Evolutionary conservation across 2,888 invertebrate species (phyloP).

Genomic region (Hirudinaria manillensis): DNA sequence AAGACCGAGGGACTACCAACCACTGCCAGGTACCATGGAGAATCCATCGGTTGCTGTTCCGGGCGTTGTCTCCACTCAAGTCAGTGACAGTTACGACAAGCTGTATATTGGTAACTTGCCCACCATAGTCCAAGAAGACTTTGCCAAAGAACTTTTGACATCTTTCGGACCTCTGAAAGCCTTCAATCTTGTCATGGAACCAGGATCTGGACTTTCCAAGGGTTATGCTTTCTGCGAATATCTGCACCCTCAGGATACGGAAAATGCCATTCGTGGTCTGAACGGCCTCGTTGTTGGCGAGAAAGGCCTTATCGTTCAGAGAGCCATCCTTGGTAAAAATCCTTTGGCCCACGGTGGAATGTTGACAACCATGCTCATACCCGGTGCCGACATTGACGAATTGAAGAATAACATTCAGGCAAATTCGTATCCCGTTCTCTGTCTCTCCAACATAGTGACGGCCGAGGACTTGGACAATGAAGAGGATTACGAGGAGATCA

Average conservation of each 20-base stretch:
- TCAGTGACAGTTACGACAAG: constrained; percentile 94
- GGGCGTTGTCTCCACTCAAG: constrained; percentile 81
- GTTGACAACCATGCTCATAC: constrained; percentile 87
- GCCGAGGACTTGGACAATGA: constrained; percentile 92
- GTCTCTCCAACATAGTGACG: constrained; percentile 92
- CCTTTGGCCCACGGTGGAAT: constrained; percentile 55
- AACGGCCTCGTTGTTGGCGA: constrained; percentile 99
- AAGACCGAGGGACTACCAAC: constrained; percentile 94
- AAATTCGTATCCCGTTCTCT: constrained; percentile 70
- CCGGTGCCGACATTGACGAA: constrained; percentile 71
- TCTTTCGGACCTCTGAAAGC: constrained; percentile 96
- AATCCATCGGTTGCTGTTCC: constrained; percentile 78
- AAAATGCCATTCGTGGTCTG: constrained; percentile 50
- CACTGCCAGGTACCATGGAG: constrained; percentile 89
- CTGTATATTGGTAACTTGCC: constrained; percentile 76
- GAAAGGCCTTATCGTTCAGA: constrained; percentile 92
- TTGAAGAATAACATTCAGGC: constrained; percentile 68
- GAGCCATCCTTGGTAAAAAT: constrained; percentile 90
- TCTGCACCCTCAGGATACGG: constrained; percentile 72
- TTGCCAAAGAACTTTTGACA: constrained; percentile 96
- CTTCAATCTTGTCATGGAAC: constrained; percentile 97
- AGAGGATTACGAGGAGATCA: constrained; percentile 94
- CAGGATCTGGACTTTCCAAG: constrained; percentile 94
- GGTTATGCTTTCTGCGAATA: constrained; percentile 99
- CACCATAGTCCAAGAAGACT: constrained; percentile 40